phyloP scores from a whole-genome alignment of 92 coral and sea anemone species.

The Porites evermanni region DNA sequence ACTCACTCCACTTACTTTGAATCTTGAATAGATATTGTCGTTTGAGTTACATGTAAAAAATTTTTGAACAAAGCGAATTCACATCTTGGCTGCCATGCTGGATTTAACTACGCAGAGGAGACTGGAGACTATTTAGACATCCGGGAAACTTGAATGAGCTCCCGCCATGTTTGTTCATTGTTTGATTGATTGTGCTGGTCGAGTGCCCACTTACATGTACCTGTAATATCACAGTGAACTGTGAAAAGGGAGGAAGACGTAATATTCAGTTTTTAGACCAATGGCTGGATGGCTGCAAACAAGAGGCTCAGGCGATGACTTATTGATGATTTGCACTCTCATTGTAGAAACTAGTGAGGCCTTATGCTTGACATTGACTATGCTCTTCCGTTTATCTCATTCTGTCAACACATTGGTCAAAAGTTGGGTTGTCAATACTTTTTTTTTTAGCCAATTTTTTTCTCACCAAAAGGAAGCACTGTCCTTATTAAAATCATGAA shows the following conservation, averaged over 20 bases:
- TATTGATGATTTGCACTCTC: conserved; percentile 22
- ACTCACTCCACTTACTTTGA: conserved; percentile 46
- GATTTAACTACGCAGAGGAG: conserved; percentile 33
- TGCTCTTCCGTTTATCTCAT: no score
- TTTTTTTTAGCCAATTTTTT: no score
- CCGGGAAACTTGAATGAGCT: conserved; percentile 39
- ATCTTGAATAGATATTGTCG: conserved; percentile 36
- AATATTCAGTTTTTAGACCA: conserved; percentile 35
- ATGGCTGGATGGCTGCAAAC: conserved; percentile 40
- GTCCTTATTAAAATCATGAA: no score
- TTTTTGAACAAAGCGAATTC: conserved; percentile 5
- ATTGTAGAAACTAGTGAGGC: no score
- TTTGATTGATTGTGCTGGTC: not conserved
- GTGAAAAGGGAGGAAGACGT: not conserved
- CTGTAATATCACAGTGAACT: no score
- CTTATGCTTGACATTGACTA: no score
- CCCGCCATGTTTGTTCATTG: conserved; percentile 36
- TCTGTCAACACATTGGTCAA: no score
- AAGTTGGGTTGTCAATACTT: no score
- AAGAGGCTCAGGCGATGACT: conserved; percentile 32
- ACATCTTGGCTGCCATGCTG: conserved; percentile 37
- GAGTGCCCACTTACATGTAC: no score
- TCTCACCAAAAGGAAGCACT: no score
- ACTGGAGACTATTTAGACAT: conserved; percentile 41
- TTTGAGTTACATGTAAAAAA: conserved; percentile 28